phyloP scores from a whole-genome alignment of 1,140 invertebrate species.

The Aphaenogaster ashmeadi region DNA sequence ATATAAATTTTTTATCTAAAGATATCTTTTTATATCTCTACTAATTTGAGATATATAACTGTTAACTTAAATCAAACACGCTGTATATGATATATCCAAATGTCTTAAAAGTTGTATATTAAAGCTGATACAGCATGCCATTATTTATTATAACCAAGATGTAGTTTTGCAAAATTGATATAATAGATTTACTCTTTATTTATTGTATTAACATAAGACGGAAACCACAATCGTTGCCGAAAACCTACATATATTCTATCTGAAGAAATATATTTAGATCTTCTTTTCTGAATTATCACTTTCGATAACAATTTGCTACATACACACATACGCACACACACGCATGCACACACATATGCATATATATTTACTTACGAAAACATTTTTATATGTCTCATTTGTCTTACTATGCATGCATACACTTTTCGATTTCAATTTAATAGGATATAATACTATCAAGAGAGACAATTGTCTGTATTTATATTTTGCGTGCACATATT shows the following conservation, averaged over 20 bases:
- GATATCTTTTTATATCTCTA: neutral
- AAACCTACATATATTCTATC: slow-evolving; percentile 48
- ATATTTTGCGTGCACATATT: slow-evolving; percentile 54
- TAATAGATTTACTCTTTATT: slow-evolving; percentile 70
- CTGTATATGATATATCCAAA: slow-evolving; percentile 20
- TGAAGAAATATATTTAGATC: slow-evolving; percentile 76
- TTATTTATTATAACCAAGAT: slow-evolving; percentile 66
- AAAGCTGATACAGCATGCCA: slow-evolving; percentile 45
- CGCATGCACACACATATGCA: slow-evolving; percentile 56
- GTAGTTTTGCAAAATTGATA: slow-evolving; percentile 60
- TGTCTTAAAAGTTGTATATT: slow-evolving; percentile 66
- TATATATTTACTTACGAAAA: slow-evolving; percentile 74
- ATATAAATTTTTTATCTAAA: slow-evolving; percentile 17
- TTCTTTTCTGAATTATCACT: slow-evolving; percentile 63
- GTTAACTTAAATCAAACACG: slow-evolving; percentile 21
- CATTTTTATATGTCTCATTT: slow-evolving; percentile 63
- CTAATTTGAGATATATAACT: slow-evolving; percentile 13
- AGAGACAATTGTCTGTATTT: slow-evolving; percentile 21
- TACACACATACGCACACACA: neutral
- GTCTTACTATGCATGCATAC: slow-evolving; percentile 47
- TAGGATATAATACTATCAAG: slow-evolving; percentile 9
- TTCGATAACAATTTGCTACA: slow-evolving; percentile 74
- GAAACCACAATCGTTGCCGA: slow-evolving; percentile 62
- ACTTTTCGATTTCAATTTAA: slow-evolving; percentile 43
- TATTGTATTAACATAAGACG: slow-evolving; percentile 68